Percentiles rank a stretch among this genome's conserved stretches.
phyloP scores from a whole-genome alignment of 2,113 vertebrate genomes.

The Lanius ludovicianus region DNA sequence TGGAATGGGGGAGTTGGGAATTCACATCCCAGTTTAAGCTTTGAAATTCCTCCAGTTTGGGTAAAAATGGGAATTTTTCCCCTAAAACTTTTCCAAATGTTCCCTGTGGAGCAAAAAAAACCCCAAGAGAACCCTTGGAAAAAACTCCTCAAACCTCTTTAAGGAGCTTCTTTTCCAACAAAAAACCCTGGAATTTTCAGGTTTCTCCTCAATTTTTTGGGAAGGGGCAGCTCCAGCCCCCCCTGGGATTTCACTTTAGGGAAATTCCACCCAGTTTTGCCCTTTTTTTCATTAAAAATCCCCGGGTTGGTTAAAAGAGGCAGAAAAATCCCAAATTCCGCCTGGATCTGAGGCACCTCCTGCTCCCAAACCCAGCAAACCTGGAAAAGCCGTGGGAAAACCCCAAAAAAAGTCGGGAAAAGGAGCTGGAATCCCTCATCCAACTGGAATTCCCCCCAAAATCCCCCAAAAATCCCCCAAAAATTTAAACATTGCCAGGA shows the following conservation, averaged over 20 bases:
- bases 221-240: not conserved
- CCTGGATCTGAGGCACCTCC: not conserved
- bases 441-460: not conserved
- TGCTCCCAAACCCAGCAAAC: not conserved
- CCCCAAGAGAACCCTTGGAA: not conserved
- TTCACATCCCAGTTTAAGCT: fast-evolving
- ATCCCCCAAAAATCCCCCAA: not conserved
- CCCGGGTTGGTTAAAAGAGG: not conserved
- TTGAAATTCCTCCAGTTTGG: fast-evolving
- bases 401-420: not conserved
- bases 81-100: not conserved
- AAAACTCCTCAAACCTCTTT: not conserved
- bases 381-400: not conserved
- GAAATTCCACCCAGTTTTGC: not conserved
- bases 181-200: not conserved
- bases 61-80: not conserved
- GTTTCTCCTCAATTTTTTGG: not conserved
- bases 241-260: fast-evolving
- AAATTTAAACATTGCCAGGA: not conserved
- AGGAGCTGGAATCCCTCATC: not conserved
- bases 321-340: not conserved
- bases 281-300: not conserved
- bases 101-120: not conserved
- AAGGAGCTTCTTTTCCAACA: not conserved
- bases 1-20: fast-evolving